Evolutionary conservation across 53 echinoderm and acorn worm genomes (phyloP), one percentile per base, ranked within the genome.

Genomic region (Arbacia lixula): DNA sequence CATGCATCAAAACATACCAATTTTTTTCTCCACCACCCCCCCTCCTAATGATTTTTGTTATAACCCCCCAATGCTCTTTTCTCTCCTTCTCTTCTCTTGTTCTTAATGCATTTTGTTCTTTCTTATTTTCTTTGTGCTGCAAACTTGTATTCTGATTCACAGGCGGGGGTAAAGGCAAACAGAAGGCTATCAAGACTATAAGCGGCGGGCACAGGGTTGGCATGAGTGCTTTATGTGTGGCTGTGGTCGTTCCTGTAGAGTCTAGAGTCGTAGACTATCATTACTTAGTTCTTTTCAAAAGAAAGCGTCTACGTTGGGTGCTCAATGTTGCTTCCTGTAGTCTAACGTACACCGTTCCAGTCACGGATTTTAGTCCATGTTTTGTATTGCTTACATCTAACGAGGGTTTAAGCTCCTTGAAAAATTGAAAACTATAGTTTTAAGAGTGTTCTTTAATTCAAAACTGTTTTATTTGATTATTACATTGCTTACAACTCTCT

Each of bases 151-250:
- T 42, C 56, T 53, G 66, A 32, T 80, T 68, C 39, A 66, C 66
- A 87, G 78, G 87, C 27, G 11, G 33, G 6, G 87, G 90, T 22
- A 88, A 89, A 6, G 87, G 90, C 25, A 88, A 89, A 69, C 85
- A 99, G 90, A 88, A 86, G 87, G 83, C 58, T 34, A 95, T 99
- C 94, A 99, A 94, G 92, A 99, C 99, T 12, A 99, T 99, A 52
- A 99, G 99, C 90, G 99, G 85, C 85, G 89, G 87, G 66, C 99
- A 99, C 90, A 94, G 92, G 99, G 99, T 99, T 91, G 76, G 99
- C 99, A 99, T 95, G 99, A 77, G 73, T 75, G 82, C 61, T 64
- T 31, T 41, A 52, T 81, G 82, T 78, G 34, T 81, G n/a, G n/a
- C n/a, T n/a, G n/a, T 81, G 82, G 62, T 16, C 43, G 69, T 69